Base-by-base conservation (phyloP, 2,113 vertebrate genomes). In the Diglossa brunneiventris region DNA sequence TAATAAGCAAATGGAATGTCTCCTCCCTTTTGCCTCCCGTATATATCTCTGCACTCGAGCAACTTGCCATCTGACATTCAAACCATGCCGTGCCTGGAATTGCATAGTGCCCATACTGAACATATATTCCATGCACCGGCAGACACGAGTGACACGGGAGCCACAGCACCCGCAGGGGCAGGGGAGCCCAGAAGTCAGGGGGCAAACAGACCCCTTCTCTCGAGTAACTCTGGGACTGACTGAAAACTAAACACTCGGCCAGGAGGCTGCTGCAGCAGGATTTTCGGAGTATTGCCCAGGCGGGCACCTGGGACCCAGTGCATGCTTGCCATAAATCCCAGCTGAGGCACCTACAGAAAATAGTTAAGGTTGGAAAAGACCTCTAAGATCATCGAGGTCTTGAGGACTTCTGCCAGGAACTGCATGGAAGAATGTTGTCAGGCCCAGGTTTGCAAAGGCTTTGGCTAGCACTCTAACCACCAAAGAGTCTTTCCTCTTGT, bases 41-140 rank as follows among this genome's bases (percentile, higher is more conserved):
- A 63, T 52, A 53, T 52, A 61, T 88, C 93, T 78, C 70, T 95
- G 75, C 72, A 89, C 87, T 96, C 50, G 56, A 96, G 92, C 82
- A 92, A 86, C 74, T 80, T 90, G 44, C 79, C 0, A 0, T 63
- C 82, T 92, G 90, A 96, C 82, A 94, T 94, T 90, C 76, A 94
- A 96, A 50, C 88, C 68, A 12, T 44, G 56, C 59, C 69, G 15
- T 1, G 53, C n/a, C 61, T 90, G 87, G 88, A 93, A 94, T 95
- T 90, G 63, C 93, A 93, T 94, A 89, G 92, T 83, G 68, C 31
- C 92, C 93, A 66, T 96, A 77, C 88, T 95, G 90, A 94, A 91
- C 95, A 97, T 95, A 93, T 86, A 97, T 95, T 96, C 95, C 95
- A 63, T 86, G 74, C 42, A 83, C 70, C 3, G 1, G 35, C 83